These are phyloP conservation scores for Habroteleia sp. DNA, from an alignment of 2,888 invertebrate species.

Conservation along the genomic window DNA sequence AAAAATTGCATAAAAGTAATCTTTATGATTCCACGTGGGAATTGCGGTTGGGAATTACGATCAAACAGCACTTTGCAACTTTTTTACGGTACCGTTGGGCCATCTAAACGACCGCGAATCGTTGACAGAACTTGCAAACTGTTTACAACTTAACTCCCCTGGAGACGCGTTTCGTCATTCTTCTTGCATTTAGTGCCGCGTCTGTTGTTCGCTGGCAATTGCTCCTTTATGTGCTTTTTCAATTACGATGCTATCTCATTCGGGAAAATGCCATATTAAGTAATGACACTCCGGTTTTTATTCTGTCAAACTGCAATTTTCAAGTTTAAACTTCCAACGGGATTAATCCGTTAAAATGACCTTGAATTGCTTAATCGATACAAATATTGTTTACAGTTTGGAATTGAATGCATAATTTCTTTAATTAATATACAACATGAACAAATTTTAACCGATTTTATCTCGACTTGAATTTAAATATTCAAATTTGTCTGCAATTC, in stretches of 20 bases:
- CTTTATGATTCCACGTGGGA: neutral
- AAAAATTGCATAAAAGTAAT: neutral
- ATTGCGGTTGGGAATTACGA: conserved; percentile 14
- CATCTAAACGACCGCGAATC: conserved; percentile 26
- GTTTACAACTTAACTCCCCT: conserved; percentile 33
- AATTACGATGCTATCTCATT: conserved; percentile 19
- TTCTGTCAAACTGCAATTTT: no score
- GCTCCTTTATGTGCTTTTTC: conserved; percentile 19
- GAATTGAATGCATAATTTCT: no score
- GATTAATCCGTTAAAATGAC: no score
- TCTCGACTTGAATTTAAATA: no score
- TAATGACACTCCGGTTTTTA: no score
- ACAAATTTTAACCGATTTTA: no score
- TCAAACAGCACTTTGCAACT: conserved; percentile 46
- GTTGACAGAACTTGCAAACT: conserved; percentile 41
- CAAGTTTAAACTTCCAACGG: no score
- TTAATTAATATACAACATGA: no score
- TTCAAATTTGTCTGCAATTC: no score
- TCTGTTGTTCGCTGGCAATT: conserved; percentile 7
- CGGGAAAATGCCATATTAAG: neutral
- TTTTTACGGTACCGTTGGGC: conserved; percentile 38
- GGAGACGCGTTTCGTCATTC: conserved; percentile 17
- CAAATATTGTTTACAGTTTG: no score
- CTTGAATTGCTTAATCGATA: no score
- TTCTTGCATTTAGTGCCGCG: conserved; percentile 25